A percentile compares a stretch with the other conserved stretches of the same genome.
phyloP scores from a whole-genome alignment of 1,140 invertebrate species.

The Whitmania pigra region DNA sequence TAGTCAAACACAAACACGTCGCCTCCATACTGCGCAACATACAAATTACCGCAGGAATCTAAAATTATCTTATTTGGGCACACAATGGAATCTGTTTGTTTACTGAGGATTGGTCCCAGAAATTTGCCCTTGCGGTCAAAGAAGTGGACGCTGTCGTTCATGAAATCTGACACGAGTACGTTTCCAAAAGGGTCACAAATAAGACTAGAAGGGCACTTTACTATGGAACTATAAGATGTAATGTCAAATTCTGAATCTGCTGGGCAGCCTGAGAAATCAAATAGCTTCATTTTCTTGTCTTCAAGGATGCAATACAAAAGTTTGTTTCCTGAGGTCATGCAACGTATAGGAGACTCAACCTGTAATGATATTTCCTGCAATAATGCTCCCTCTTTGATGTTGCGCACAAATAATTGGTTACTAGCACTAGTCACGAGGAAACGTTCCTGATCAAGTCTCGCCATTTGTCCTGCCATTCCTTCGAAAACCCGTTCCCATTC shows the following conservation, averaged over 20 bases:
- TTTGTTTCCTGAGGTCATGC: not conserved
- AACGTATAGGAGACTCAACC: not conserved
- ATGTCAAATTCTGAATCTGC: conserved; percentile 1
- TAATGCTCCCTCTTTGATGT: not conserved
- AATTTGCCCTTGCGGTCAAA: not conserved
- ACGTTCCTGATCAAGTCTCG: not conserved
- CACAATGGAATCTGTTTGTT: not conserved
- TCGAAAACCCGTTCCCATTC: not conserved
- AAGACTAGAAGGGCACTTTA: not conserved
- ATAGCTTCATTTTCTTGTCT: not conserved
- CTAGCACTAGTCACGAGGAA: not conserved
- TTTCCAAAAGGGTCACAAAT: conserved; percentile 8
- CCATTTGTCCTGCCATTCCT: not conserved
- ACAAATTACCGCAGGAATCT: conserved; percentile 1
- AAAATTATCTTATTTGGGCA: conserved; percentile 8
- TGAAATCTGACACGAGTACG: conserved; percentile 4
- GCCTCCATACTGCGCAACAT: conserved; percentile 5
- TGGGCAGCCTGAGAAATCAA: not conserved
- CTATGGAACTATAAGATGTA: not conserved
- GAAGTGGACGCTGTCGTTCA: not conserved
- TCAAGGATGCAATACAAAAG: not conserved
- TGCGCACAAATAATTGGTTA: not conserved
- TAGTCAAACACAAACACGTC: not conserved
- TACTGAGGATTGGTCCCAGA: not conserved
- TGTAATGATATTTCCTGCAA: not conserved